A percentile compares a stretch with the other conserved stretches of the same genome.
These are phyloP conservation scores for Diadophis punctatus DNA, from an alignment of 2,113 vertebrate genomes.

Conservation along the genomic window DNA sequence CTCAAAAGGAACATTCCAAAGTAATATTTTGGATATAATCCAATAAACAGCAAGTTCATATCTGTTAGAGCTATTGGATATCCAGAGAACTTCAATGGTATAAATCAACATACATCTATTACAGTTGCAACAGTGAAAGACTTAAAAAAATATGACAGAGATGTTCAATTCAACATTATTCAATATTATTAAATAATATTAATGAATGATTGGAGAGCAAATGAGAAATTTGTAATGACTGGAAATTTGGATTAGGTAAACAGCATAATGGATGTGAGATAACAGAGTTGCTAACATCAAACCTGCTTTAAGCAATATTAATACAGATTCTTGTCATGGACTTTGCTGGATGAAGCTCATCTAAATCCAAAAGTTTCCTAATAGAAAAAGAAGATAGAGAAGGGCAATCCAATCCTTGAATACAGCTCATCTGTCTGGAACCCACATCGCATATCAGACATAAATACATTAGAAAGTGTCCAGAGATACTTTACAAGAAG, in stretches of 20 bases:
- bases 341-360: neutral
- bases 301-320: neutral
- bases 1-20: neutral
- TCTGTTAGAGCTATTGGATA: neutral
- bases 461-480: no score
- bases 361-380: neutral
- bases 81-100: neutral
- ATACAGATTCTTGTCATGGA: neutral
- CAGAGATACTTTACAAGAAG: no score
- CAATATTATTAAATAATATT: neutral
- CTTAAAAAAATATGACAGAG: neutral
- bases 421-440: no score
- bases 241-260: neutral
- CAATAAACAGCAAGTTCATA: neutral
- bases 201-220: neutral
- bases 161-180: neutral
- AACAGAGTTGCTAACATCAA: neutral
- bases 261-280: neutral
- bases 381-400: neutral
- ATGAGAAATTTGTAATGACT: neutral
- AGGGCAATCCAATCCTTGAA: no score
- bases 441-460: no score
- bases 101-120: neutral
- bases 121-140: neutral
- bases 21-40: neutral